phyloP scores from a whole-genome alignment of 2,888 invertebrate genomes.

The Oxycera nigricornis region DNA sequence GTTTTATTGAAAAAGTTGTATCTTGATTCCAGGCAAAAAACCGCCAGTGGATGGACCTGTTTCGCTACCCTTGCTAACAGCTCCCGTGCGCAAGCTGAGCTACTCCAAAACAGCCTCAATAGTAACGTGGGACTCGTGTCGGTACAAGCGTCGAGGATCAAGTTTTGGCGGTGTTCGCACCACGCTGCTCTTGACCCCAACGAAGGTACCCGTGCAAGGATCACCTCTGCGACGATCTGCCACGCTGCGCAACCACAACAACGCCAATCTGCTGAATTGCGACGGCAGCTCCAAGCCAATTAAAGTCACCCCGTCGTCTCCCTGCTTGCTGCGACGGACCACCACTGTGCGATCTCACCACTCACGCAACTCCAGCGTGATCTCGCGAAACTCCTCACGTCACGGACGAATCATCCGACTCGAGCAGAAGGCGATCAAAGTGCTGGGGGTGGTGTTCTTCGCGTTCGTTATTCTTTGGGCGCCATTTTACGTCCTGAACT shows the following conservation, averaged over 20 bases:
- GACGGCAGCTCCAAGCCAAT: conserved; percentile 45
- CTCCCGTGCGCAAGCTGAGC: conserved; percentile 62
- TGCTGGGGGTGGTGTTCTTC: conserved; percentile 91
- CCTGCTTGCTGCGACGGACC: conserved; percentile 65
- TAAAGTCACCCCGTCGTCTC: conserved; percentile 66
- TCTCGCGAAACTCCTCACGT: conserved; percentile 80
- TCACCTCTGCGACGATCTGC: conserved; percentile 68
- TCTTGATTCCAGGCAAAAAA: conserved; percentile 26
- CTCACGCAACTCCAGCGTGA: conserved; percentile 80
- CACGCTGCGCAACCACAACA: conserved; percentile 67
- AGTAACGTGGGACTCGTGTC: conserved; percentile 77
- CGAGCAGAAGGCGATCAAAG: conserved; percentile 97
- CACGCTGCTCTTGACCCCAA: conserved; percentile 67
- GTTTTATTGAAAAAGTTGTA: too few relatives aligned
- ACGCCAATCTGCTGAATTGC: conserved; percentile 52
- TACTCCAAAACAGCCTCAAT: conserved; percentile 64
- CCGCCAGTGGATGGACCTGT: not conserved
- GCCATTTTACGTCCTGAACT: conserved; percentile 92
- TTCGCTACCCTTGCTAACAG: conserved; percentile 1
- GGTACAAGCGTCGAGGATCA: conserved; percentile 71
- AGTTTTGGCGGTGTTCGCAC: conserved; percentile 75
- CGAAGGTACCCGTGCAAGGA: conserved; percentile 52
- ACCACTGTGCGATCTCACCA: conserved; percentile 74
- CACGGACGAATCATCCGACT: conserved; percentile 84
- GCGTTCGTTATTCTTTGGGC: conserved; percentile 95